Evolutionary conservation across 2,797 vertebrate species (phyloP).

Genomic region (Gymnodraco acuticeps): DNA sequence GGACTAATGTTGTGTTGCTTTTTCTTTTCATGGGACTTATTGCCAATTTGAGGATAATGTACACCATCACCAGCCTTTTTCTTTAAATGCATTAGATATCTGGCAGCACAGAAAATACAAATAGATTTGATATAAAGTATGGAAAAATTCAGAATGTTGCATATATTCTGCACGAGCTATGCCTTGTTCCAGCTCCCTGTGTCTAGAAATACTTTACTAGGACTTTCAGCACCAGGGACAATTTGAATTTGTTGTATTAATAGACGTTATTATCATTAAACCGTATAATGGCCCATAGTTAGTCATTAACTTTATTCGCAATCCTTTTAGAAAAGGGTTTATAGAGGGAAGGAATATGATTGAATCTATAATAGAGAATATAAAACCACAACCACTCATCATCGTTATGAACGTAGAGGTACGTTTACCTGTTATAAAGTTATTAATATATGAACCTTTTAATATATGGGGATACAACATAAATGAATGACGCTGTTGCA

Average conservation of each 20-base stretch:
- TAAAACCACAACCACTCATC: conserved; percentile 16
- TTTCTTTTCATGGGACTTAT: background rate
- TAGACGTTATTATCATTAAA: conserved; percentile 31
- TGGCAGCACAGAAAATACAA: background rate
- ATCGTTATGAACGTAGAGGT: background rate
- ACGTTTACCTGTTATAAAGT: conserved; percentile 32
- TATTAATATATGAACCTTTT: background rate
- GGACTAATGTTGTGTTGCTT: background rate
- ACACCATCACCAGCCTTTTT: background rate
- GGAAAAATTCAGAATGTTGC: background rate
- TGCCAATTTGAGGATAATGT: background rate
- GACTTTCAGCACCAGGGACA: conserved; percentile 14
- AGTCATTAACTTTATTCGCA: conserved; percentile 24
- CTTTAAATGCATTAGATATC: background rate
- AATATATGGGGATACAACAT: conserved; percentile 4
- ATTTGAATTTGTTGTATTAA: conserved; percentile 33
- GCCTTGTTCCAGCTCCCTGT: background rate
- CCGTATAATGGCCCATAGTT: conserved; percentile 32
- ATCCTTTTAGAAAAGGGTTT: conserved; percentile 24
- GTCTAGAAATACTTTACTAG: background rate
- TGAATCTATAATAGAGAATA: conserved; percentile 18
- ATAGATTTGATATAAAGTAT: background rate
- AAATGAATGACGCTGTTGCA: conserved; percentile 6
- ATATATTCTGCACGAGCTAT: conserved; percentile 7
- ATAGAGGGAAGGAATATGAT: conserved; percentile 15